A percentile compares a stretch with the other conserved stretches of the same genome.
Evolutionary conservation across 1,140 invertebrate species (phyloP).

Genomic region (Drosophila nannoptera): DNA sequence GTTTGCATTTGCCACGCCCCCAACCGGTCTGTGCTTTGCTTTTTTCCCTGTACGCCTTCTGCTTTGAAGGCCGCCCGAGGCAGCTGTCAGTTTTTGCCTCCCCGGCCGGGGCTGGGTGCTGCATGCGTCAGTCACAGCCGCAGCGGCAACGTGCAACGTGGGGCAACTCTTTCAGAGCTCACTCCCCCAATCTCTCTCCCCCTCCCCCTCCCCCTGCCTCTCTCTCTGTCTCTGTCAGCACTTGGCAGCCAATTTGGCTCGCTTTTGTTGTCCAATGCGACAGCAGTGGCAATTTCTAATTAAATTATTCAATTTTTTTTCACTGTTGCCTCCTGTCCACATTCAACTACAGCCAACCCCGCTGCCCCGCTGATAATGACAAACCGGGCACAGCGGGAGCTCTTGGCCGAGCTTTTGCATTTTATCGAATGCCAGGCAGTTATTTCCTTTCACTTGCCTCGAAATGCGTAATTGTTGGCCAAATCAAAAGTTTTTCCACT

Average conservation of each 20-base stretch:
- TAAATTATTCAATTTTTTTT: conserved; percentile 68
- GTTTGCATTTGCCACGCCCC: conserved; percentile 43
- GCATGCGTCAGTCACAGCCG: conserved; percentile 65
- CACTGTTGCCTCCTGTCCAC: neutral
- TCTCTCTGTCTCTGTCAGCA: conserved; percentile 1
- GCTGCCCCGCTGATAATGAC: conserved; percentile 13
- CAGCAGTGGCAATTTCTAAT: conserved; percentile 76
- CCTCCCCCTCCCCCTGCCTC: neutral
- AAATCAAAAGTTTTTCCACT: conserved; percentile 9
- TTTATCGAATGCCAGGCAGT: conserved; percentile 51
- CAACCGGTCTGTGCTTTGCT: neutral
- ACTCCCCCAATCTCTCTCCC: neutral
- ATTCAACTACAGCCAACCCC: too few relatives aligned
- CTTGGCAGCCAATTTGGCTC: conserved; percentile 65
- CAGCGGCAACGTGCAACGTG: conserved; percentile 29
- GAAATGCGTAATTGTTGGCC: conserved; percentile 35
- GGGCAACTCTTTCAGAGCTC: conserved; percentile 56
- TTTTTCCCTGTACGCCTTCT: conserved; percentile 3
- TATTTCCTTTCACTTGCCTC: conserved; percentile 7
- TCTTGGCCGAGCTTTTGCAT: conserved; percentile 60
- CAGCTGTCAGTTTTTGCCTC: conserved; percentile 60
- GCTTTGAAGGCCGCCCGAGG: conserved; percentile 20
- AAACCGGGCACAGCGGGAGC: conserved; percentile 24
- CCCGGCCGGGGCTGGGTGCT: conserved; percentile 41
- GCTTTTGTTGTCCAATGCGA: conserved; percentile 74